These are phyloP conservation scores for Kuschelorhynchus macadamiae DNA, from an alignment of 2,888 invertebrate genomes.

Conservation along the genomic window DNA sequence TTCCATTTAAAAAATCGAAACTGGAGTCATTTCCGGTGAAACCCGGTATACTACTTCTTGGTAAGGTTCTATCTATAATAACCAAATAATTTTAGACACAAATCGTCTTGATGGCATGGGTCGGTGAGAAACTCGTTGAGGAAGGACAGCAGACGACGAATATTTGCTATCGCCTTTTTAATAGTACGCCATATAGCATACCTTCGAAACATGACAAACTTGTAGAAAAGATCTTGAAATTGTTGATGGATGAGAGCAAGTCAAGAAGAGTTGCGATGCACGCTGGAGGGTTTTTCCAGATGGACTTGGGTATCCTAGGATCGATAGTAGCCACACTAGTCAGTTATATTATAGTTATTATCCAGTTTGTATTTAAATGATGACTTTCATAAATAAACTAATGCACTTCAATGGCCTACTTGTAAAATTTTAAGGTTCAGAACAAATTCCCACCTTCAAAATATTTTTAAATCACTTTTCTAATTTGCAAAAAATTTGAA, in stretches of 20 bases:
- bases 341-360: slow-evolving; percentile 23
- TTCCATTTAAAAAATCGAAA: too few relatives aligned
- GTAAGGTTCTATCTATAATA: too few relatives aligned
- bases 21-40: too few relatives aligned
- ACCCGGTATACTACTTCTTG: too few relatives aligned
- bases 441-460: too few relatives aligned
- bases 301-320: slow-evolving; percentile 29
- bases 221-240: slow-evolving; percentile 6
- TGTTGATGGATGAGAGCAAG: slow-evolving; percentile 17
- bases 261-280: slow-evolving; percentile 5
- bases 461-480: too few relatives aligned
- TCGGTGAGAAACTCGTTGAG: slow-evolving; percentile 16
- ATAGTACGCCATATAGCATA: slow-evolving; percentile 2
- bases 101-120: slow-evolving; percentile 5
- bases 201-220: neutral
- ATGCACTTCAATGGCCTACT: too few relatives aligned
- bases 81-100: slow-evolving; percentile 13
- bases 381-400: too few relatives aligned
- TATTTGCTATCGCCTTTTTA: slow-evolving; percentile 25
- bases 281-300: slow-evolving; percentile 31
- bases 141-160: slow-evolving; percentile 3
- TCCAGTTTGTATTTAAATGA: slow-evolving; percentile 24
- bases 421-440: too few relatives aligned
- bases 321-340: slow-evolving; percentile 18
- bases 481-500: too few relatives aligned